phyloP scores from a whole-genome alignment of 2,797 vertebrate species.

The Lycodopsis pacificus region DNA sequence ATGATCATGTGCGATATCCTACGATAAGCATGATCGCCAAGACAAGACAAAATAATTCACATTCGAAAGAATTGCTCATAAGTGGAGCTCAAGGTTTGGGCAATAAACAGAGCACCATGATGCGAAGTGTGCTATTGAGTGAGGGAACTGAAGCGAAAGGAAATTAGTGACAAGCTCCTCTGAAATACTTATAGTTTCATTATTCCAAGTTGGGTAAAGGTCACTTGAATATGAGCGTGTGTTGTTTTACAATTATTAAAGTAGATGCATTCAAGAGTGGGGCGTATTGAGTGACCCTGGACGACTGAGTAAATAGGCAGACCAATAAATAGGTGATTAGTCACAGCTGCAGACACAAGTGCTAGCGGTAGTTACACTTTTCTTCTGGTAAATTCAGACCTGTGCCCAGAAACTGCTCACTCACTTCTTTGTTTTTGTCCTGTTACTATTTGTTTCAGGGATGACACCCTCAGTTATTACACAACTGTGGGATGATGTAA shows the following conservation, averaged over 20 bases:
- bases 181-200: slow-evolving; percentile 24
- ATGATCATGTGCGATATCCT: slow-evolving; percentile 25
- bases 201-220: slow-evolving; percentile 40
- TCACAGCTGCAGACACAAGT: slow-evolving; percentile 35
- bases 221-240: slow-evolving; percentile 27
- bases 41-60: not conserved
- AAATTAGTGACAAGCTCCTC: not conserved
- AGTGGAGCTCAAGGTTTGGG: not conserved
- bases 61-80: not conserved
- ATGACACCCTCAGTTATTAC: slow-evolving; percentile 40
- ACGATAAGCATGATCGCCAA: slow-evolving; percentile 19
- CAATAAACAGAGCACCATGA: not conserved
- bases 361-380: slow-evolving; percentile 14
- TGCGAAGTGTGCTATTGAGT: not conserved
- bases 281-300: slow-evolving; percentile 33
- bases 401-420: slow-evolving; percentile 27
- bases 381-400: slow-evolving; percentile 23
- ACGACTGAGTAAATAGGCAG: slow-evolving; percentile 46
- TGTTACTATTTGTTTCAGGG: slow-evolving; percentile 34
- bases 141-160: not conserved
- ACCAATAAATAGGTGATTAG: slow-evolving; percentile 46
- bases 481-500: slow-evolving; percentile 31
- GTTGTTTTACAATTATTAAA: slow-evolving; percentile 57
- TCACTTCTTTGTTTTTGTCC: slow-evolving; percentile 36
- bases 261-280: slow-evolving; percentile 35